Evolutionary conservation across 2,888 invertebrate species (phyloP).

Genomic region (Chymomyza fuscimana): DNA sequence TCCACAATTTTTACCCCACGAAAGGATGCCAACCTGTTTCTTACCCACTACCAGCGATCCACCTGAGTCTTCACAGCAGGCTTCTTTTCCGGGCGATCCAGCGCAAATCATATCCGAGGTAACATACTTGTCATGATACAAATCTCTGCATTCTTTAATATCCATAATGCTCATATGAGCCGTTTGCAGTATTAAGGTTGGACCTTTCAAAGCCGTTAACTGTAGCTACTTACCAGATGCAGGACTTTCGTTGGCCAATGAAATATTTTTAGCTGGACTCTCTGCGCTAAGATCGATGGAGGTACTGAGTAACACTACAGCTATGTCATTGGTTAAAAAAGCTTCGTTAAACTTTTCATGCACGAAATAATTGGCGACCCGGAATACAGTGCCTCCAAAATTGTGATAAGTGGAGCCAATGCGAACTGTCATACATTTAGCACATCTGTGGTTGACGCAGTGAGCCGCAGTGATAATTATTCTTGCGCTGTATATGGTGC

Average conservation of each 20-base stretch:
- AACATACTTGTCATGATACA: conserved; percentile 54
- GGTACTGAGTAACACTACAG: conserved; percentile 69
- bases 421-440: conserved; percentile 40
- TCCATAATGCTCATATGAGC: conserved; percentile 50
- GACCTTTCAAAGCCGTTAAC: conserved; percentile 65
- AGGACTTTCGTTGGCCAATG: conserved; percentile 52
- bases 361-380: conserved; percentile 50
- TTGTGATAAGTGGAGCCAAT: conserved; percentile 72
- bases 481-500: conserved; percentile 70
- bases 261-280: conserved; percentile 49
- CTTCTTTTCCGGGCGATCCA: conserved; percentile 53
- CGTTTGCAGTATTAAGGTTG: conserved; percentile 31
- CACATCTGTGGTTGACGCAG: conserved; percentile 50
- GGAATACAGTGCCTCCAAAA: conserved; percentile 71
- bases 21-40: conserved; percentile 68
- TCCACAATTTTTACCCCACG: conserved; percentile 74
- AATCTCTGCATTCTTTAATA: conserved; percentile 79
- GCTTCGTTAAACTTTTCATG: conserved; percentile 64
- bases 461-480: conserved; percentile 79
- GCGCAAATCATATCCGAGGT: conserved; percentile 68
- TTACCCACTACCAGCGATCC: conserved; percentile 68
- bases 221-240: conserved; percentile 47
- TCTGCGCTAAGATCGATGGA: conserved; percentile 44
- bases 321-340: conserved; percentile 77
- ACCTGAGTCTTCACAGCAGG: conserved; percentile 76